Base-by-base conservation (phyloP, 2,797 vertebrate species). In the Gallinago nigripennis region DNA sequence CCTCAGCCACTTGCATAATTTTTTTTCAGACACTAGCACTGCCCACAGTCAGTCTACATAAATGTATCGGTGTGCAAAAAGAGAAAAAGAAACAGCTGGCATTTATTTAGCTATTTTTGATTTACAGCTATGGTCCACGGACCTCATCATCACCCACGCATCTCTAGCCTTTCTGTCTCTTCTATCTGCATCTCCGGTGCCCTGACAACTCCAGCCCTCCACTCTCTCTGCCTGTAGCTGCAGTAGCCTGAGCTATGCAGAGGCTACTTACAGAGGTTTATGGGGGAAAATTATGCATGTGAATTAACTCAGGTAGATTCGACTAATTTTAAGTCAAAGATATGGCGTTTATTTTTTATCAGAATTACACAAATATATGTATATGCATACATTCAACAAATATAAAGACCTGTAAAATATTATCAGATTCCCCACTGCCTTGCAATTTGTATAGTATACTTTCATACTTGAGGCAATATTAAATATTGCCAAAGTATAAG, bases 131-230 rank as follows among this genome's bases (percentile, higher is more conserved):
- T 68, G 27, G 31, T 46, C 58, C 51, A 7, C 24, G 63, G 70
- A 71, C 68, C 48, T 95, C 75, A n/a, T 63, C 51, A 46, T 30
- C 94, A 63, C 73, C 83, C 70, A 63, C 3, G 0, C 46, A 48
- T 17, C 70, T 81, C 79, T 12, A 31, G 66, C 41, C 66, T 82
- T 88, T 90, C 61, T 75, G 57, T 45, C 65, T 66, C 46, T 82
- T 56, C 7, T 3, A 2, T 45, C 48, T 3, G 0, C 11, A 6
- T 23, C 35, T 41, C 63, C 0, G 0, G 46, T 27, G 30, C 46
- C 58, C 48, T 81, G 88, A 35, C 33, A 50, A 0, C 5, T 72
- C 58, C 51, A 82, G 73, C n/a, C 56, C 37, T 66, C 25, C 8
- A 4, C 72, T 46, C n/a, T 51, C 33, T 54, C 64, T 86, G 54